Conservation (phyloP, 92 coral and sea anemone genomes). For the Porites cylindrica region DNA sequence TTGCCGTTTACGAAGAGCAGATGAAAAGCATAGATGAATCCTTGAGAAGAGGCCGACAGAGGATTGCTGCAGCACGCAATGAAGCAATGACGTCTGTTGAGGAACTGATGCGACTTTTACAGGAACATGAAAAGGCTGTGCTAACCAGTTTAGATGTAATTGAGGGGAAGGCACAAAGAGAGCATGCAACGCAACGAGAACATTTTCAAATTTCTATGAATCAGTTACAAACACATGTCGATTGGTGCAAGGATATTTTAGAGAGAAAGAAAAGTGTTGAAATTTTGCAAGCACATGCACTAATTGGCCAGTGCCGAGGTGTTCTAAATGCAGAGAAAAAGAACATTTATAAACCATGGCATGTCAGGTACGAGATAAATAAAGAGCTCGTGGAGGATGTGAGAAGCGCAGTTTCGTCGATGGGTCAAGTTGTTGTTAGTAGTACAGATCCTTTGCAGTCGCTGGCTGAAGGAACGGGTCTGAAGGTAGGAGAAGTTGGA, state of each 20-base stretch:
- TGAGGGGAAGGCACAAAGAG: neutral
- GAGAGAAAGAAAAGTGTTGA: slow-evolving; percentile 5
- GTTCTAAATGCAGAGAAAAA: neutral
- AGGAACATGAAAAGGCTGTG: neutral
- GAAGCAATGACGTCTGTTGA: neutral
- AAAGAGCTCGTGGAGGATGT: neutral
- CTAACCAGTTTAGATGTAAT: neutral
- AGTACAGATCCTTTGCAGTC: neutral
- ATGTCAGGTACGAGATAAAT: too few species aligned
- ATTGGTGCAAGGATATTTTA: neutral
- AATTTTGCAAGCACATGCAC: neutral
- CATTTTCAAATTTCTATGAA: neutral
- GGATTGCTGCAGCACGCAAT: neutral
- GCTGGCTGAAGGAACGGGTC: slow-evolving; percentile 47
- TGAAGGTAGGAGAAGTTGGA: slow-evolving; percentile 31
- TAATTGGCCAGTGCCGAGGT: neutral
- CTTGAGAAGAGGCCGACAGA: neutral
- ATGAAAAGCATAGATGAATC: neutral
- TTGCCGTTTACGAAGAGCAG: neutral
- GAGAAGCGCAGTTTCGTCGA: neutral
- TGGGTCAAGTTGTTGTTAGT: slow-evolving; percentile 13
- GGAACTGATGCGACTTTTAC: neutral
- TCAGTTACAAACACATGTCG: neutral
- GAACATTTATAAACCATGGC: too few species aligned
- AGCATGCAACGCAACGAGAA: neutral